Conservation (phyloP, 2,113 vertebrate genomes). For the Phaethon lepturus region DNA sequence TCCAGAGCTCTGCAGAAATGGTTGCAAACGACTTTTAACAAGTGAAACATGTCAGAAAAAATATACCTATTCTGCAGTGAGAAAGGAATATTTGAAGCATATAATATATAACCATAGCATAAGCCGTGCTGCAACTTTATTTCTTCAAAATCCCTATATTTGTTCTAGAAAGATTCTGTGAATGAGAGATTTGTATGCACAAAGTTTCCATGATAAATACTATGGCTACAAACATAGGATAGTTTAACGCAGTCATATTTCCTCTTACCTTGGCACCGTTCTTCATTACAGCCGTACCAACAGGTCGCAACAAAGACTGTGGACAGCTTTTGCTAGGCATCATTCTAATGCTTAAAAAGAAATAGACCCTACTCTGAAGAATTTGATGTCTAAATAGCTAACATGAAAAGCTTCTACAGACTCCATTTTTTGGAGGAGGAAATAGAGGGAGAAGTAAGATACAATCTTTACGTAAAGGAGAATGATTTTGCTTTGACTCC, state of each 20-base stretch:
- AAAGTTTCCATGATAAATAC: neutral
- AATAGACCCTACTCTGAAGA: neutral
- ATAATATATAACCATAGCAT: neutral
- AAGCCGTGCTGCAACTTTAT: neutral
- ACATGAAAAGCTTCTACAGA: neutral
- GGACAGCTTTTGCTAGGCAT: neutral
- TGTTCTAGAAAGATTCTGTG: neutral
- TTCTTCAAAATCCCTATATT: neutral
- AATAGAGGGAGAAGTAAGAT: neutral
- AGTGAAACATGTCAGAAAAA: neutral
- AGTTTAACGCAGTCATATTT: neutral
- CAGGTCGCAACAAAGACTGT: neutral
- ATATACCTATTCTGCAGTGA: neutral
- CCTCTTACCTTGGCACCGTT: neutral
- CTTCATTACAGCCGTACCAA: neutral
- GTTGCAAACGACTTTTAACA: neutral
- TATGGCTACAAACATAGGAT: neutral
- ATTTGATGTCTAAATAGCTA: neutral
- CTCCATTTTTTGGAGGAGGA: neutral
- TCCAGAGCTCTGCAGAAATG: neutral
- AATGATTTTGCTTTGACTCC: neutral
- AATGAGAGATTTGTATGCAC: neutral
- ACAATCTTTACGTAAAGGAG: neutral
- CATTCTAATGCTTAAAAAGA: neutral
- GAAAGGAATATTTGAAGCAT: neutral